Evolutionary conservation across 2,888 invertebrate genomes (phyloP), one percentile per base, ranked within the genome.

Genomic region (Pristionchus arcanus): DNA sequence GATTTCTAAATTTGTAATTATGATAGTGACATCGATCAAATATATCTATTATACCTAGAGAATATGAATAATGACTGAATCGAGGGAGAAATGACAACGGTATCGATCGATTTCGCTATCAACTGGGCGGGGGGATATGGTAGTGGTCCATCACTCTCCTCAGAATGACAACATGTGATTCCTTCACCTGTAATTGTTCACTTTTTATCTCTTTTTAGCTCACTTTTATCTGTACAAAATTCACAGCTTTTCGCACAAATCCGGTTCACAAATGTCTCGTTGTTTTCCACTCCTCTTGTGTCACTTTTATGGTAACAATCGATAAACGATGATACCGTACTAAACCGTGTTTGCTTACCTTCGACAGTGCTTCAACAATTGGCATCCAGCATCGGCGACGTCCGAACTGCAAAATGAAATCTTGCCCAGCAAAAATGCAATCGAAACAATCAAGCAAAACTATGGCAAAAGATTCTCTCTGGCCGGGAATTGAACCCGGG

Each of bases 401-500:
- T 11, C 94, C 94, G 84, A 87, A 42, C 87, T 87, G 87, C 59
- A 68, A 68, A 49, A 7, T 49, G 42, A n/a, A 13, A 11, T 28
- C 11, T n/a, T 34, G 19, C 89, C 77, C n/a, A n/a, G 42, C 74
- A 66, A 53, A 87, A 71, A 5, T 68, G 28, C 15, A 1, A 37
- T 31, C 11, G 9, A 19, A 19, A 42, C 37, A 16, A 31, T 5
- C 34, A 49, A 9, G 25, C 31, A 71, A 81, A 49, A 59, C 31
- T 15, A 63, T 19, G 13, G 87, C 89, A 89, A 89, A 89, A 89
- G 55, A 83, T 88, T 88, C 92, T 92, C 92, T 93, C 92, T 91
- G 92, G 92, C 92, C 92, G 92, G 92, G 92, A 92, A 92, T 92
- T 91, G 92, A 92, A 92, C 92, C 92, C 92, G 92, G 92, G 92